These are phyloP conservation scores for Solenodon paradoxus DNA, from an alignment of 2,113 vertebrate species.

Conservation along the genomic window DNA sequence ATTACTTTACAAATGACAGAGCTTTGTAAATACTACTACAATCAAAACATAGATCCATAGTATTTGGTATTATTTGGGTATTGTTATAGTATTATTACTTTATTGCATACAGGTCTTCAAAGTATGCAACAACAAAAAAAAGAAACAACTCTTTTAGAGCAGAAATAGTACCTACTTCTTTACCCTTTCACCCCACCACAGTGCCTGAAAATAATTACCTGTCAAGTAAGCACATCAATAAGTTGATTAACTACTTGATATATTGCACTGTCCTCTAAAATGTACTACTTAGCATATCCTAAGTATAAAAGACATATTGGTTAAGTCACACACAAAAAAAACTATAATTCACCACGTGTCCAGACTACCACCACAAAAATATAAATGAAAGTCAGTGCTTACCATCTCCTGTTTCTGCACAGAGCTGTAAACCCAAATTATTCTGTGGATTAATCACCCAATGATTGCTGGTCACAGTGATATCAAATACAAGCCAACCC, in stretches of 20 bases:
- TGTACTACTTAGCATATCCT: neutral
- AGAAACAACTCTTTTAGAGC: neutral
- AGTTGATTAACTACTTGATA: neutral
- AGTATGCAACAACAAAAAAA: neutral
- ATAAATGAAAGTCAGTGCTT: slow-evolving; percentile 74
- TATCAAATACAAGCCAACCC: slow-evolving; percentile 98
- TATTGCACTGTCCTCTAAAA: neutral
- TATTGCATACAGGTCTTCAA: neutral
- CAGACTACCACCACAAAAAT: neutral
- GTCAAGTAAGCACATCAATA: neutral
- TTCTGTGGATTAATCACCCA: slow-evolving; percentile 98
- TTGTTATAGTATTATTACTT: neutral
- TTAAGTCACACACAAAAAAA: neutral
- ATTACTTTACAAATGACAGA: neutral
- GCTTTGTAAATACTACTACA: neutral
- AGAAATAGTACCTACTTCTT: neutral
- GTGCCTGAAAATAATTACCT: neutral
- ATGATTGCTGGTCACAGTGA: slow-evolving; percentile 98
- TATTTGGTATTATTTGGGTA: neutral
- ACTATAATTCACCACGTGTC: neutral
- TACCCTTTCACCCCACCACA: neutral
- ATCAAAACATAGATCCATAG: neutral
- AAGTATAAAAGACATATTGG: neutral
- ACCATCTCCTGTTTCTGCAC: slow-evolving; percentile 94
- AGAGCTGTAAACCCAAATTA: slow-evolving; percentile 97